Conservation (phyloP, 2,797 vertebrate genomes). For the Clangula hyemalis region DNA sequence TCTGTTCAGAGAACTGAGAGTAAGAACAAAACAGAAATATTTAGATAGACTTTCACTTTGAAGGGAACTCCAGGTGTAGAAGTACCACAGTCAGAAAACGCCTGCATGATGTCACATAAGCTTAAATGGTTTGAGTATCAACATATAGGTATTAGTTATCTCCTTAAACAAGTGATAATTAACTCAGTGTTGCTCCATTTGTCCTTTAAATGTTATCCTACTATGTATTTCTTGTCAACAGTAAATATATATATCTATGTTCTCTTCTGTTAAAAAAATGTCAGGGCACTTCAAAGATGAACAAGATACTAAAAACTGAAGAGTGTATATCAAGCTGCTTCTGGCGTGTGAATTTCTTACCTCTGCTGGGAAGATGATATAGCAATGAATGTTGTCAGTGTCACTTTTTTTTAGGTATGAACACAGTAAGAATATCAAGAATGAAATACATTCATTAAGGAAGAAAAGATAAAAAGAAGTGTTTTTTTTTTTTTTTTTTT, state of each 20-base stretch:
- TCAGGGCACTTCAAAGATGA: not conserved
- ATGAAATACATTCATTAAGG: not conserved
- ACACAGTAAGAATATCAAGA: not conserved
- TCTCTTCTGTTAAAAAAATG: not conserved
- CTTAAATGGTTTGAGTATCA: not conserved
- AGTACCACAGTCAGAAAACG: not conserved
- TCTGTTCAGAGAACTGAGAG: not conserved
- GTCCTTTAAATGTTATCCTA: not conserved
- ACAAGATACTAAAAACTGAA: not conserved
- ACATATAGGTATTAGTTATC: not conserved
- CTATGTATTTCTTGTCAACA: not conserved
- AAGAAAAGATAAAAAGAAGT: not conserved
- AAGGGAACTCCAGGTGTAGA: not conserved
- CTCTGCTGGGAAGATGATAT: not conserved
- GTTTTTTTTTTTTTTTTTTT: accelerated
- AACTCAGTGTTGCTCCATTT: not conserved
- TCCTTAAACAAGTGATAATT: not conserved
- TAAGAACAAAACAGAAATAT: not conserved
- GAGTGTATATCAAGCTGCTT: not conserved
- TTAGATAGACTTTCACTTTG: not conserved
- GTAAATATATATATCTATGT: not conserved
- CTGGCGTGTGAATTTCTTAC: not conserved
- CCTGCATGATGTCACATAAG: not conserved
- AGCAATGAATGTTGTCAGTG: not conserved
- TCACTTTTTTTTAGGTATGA: not conserved